phyloP scores from a whole-genome alignment of 2,113 vertebrate species.

The Cacatua alba region DNA sequence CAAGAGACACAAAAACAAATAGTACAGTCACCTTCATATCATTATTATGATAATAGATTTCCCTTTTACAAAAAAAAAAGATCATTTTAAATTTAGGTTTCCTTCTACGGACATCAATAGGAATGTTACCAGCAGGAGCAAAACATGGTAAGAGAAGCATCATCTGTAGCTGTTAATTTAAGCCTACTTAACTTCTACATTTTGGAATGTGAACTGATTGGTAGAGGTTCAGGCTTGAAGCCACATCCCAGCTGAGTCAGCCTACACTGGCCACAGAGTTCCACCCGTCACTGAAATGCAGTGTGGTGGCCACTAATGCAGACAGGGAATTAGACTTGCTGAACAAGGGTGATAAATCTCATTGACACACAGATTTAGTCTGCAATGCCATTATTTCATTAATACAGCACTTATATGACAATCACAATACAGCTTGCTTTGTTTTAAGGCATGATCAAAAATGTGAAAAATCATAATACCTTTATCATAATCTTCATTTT shows the following conservation, averaged over 20 bases:
- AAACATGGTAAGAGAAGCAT: neutral
- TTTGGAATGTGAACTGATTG: neutral
- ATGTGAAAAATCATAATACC: neutral
- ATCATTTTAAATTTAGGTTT: neutral
- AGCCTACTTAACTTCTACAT: neutral
- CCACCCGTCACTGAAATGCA: neutral
- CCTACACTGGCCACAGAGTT: neutral
- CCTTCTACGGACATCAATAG: neutral
- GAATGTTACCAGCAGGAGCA: neutral
- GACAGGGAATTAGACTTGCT: neutral
- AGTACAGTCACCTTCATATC: neutral
- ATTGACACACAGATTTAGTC: neutral
- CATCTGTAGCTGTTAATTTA: neutral
- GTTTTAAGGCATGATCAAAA: neutral
- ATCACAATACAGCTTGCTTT: neutral
- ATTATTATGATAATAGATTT: neutral
- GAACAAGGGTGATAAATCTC: neutral
- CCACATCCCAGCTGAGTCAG: neutral
- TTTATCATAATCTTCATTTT: neutral
- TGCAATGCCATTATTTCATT: neutral
- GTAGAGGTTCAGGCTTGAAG: neutral
- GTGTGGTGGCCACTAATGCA: neutral
- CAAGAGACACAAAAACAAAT: neutral
- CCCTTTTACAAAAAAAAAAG: neutral
- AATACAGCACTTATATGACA: neutral